A percentile compares a stretch with the other conserved stretches of the same genome.
Conservation (phyloP, 2,113 vertebrate species). For the Gymnocephalus cernua region DNA sequence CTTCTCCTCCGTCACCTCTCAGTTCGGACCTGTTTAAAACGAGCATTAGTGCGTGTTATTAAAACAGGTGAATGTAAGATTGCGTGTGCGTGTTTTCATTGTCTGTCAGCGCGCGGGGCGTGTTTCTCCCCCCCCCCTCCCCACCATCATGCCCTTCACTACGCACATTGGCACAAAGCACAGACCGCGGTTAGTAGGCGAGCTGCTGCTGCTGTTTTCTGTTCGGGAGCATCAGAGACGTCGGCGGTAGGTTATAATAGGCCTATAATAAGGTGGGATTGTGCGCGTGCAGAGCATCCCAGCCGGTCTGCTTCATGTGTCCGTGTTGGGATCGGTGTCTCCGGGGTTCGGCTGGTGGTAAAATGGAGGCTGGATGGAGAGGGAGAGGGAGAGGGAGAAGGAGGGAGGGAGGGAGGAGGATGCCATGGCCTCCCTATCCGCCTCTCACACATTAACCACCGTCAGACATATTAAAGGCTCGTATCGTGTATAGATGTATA, state of each 20-base stretch:
- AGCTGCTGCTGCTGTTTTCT: background rate
- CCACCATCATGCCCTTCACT: background rate
- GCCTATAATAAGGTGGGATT: too few relatives aligned
- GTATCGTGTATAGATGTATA: too few relatives aligned
- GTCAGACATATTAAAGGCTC: too few relatives aligned
- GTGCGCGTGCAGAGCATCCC: fast-evolving
- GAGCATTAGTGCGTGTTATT: too few relatives aligned
- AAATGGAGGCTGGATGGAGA: constrained; percentile 72
- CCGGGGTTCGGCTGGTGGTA: constrained; percentile 34
- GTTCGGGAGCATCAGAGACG: fast-evolving
- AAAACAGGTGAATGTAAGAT: too few relatives aligned
- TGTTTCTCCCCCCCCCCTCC: constrained; percentile 24
- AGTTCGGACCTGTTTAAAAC: too few relatives aligned
- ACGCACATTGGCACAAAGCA: constrained; percentile 65
- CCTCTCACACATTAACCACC: background rate
- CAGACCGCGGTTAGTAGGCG: background rate
- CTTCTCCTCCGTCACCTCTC: too few relatives aligned
- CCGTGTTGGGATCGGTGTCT: background rate
- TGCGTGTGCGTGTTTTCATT: constrained; percentile 25
- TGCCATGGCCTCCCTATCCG: constrained; percentile 48
- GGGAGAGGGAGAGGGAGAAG: constrained; percentile 24
- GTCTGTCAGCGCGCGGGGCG: constrained; percentile 58
- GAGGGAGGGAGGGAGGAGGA: constrained; percentile 58
- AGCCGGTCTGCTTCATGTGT: fast-evolving
- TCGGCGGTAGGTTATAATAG: too few relatives aligned